Conservation (phyloP, 2,113 vertebrate species). For the Hydrochoerus hydrochaeris region DNA sequence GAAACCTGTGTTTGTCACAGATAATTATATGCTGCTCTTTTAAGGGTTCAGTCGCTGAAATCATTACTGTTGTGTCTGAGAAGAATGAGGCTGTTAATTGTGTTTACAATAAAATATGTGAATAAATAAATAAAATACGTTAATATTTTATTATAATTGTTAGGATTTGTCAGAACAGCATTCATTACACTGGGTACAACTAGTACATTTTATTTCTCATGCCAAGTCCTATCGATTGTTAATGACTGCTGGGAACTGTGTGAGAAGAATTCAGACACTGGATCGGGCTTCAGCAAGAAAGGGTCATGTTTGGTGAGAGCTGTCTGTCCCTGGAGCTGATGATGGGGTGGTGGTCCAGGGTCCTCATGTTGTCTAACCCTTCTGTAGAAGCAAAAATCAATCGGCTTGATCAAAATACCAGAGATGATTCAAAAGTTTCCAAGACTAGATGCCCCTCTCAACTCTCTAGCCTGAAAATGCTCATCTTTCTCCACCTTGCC, state of each 20-base stretch:
- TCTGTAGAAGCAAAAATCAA: not conserved
- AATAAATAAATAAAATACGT: slow-evolving; percentile 72
- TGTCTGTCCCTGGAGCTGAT: not conserved
- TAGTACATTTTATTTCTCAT: slow-evolving; percentile 56
- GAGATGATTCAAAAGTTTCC: not conserved
- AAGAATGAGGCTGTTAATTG: slow-evolving; percentile 69
- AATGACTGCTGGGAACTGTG: slow-evolving; percentile 29
- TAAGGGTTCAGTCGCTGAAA: slow-evolving; percentile 59
- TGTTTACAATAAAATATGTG: slow-evolving; percentile 74
- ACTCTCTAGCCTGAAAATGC: not conserved
- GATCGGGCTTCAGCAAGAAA: not conserved
- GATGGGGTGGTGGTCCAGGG: not conserved
- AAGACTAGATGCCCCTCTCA: not conserved
- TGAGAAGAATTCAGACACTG: not conserved
- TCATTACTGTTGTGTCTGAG: slow-evolving; percentile 64
- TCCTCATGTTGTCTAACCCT: not conserved
- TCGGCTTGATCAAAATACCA: not conserved
- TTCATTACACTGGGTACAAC: slow-evolving; percentile 48
- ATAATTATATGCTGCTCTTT: slow-evolving; percentile 60
- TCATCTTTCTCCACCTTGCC: not conserved
- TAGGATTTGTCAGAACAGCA: slow-evolving; percentile 64
- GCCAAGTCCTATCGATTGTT: slow-evolving; percentile 62
- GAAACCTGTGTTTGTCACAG: slow-evolving; percentile 63
- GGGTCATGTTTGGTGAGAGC: not conserved
- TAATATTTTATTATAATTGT: slow-evolving; percentile 75